Percentiles rank a stretch among this genome's conserved stretches.
Conservation (phyloP, 2,888 invertebrate genomes). For the Allolobophora icterica region DNA sequence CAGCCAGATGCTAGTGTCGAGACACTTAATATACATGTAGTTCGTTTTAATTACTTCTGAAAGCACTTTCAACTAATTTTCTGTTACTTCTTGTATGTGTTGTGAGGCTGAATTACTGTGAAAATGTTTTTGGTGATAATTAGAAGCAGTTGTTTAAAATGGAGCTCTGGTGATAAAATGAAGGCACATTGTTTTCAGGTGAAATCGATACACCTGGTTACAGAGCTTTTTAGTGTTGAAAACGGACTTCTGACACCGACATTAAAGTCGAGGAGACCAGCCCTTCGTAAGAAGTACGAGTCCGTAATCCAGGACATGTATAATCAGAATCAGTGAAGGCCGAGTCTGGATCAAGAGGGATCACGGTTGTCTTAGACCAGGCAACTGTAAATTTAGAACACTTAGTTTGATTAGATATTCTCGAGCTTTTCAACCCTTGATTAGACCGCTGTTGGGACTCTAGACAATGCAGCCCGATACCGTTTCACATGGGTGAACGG, state of each 20-base stretch:
- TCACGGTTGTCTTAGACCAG: neutral
- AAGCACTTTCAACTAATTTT: neutral
- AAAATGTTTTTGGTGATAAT: neutral
- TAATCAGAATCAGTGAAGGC: slow-evolving; percentile 30
- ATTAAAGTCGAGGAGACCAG: slow-evolving; percentile 87
- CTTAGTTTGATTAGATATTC: neutral
- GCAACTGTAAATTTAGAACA: slow-evolving; percentile 5
- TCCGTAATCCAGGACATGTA: slow-evolving; percentile 44
- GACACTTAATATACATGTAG: neutral
- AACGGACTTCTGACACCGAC: slow-evolving; percentile 94
- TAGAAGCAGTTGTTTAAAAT: neutral
- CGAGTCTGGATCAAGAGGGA: neutral
- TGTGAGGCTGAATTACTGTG: neutral
- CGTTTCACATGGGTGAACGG: neutral
- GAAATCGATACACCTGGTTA: slow-evolving; percentile 84
- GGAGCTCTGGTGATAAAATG: neutral
- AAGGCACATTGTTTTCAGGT: slow-evolving; percentile 37
- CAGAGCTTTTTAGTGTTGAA: slow-evolving; percentile 92
- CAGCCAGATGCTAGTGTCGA: neutral
- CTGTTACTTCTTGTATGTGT: neutral
- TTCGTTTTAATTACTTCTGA: neutral
- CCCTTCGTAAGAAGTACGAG: slow-evolving; percentile 47
- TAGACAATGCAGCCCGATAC: neutral
- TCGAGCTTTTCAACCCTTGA: neutral
- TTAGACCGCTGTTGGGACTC: neutral